Base-by-base conservation (phyloP, 1,140 invertebrate genomes). In the Zaprionus ornatus region DNA sequence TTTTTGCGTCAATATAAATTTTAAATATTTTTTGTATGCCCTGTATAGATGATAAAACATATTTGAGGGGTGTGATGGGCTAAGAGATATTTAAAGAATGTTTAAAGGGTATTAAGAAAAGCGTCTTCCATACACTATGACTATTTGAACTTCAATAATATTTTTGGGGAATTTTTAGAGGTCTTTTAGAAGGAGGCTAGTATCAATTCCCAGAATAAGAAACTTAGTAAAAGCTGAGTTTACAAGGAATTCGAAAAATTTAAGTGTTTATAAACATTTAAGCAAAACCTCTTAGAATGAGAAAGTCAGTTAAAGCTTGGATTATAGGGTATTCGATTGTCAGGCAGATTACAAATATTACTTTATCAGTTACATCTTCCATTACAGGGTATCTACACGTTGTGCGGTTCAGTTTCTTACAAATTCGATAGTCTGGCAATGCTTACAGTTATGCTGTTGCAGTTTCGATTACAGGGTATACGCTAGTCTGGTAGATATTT, bases 381-480 rank as follows among this genome's bases (percentile, higher is more conserved):
- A 10, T 29, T 10, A 10, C 9, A 10, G 29, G 9, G 9, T 29
- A 29, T 10, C 9, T 29, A 29, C 29, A 3, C 29, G 9, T 0
- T 29, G 9, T 29, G 29, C 2, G 27, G 7, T 29, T 29, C 9
- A 29, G 1, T 10, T 0, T 29, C 2, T 29, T 3, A 23, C 19
- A 15, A 15, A 48, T 66, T 13, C 3, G 0, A 3, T 17, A n/a
- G 40, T 66, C 27, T 3, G 21, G 17, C 5, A 80, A 80, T 87
- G 74, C 69, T 57, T 69, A 80, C 80, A 74, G 66, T 77, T 86
- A 83, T 87, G 67, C 29, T 3, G 29, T 29, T 29, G 9, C 0
- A 0, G 29, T 9, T 29, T 2, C 7, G 27, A 7, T 29, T 3
- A 23, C 19, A 27, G 48, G 17, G 54, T 57, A 66, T 66, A 1